Percentiles rank a stretch among this genome's conserved stretches.
Evolutionary conservation across 2,113 vertebrate species (phyloP).

Genomic region (Protobothrops mucrosquamatus): DNA sequence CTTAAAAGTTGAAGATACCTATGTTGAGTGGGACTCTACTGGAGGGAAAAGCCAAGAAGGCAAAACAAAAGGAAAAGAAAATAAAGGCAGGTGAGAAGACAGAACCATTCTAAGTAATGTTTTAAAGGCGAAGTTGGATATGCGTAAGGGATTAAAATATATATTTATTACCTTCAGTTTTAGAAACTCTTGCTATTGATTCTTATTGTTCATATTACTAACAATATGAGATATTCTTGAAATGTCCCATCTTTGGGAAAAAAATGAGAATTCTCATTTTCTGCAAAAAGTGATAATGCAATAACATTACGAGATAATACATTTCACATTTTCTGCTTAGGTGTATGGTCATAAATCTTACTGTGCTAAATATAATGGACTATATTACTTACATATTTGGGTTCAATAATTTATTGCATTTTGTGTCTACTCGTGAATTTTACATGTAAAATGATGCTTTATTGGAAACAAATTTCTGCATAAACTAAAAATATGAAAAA

Average conservation of each 20-base stretch:
- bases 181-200: neutral
- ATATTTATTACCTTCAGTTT: neutral
- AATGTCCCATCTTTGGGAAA: neutral
- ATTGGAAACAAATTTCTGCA: neutral
- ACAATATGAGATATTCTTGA: neutral
- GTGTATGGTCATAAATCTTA: neutral
- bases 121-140: neutral
- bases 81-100: conserved; percentile 81
- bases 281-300: neutral
- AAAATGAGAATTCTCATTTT: neutral
- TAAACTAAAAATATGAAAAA: neutral
- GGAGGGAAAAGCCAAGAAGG: conserved; percentile 86
- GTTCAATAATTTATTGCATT: neutral
- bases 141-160: neutral
- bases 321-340: neutral
- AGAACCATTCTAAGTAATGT: neutral
- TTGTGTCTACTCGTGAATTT: neutral
- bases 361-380: neutral
- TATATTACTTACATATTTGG: neutral
- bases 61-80: conserved; percentile 86
- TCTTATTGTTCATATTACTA: neutral
- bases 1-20: conserved; percentile 83
- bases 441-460: neutral
- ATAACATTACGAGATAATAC: neutral
- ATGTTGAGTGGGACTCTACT: conserved; percentile 90